phyloP scores from a whole-genome alignment of 2,113 vertebrate genomes.

The Sinocyclocheilus maitianheensis region DNA sequence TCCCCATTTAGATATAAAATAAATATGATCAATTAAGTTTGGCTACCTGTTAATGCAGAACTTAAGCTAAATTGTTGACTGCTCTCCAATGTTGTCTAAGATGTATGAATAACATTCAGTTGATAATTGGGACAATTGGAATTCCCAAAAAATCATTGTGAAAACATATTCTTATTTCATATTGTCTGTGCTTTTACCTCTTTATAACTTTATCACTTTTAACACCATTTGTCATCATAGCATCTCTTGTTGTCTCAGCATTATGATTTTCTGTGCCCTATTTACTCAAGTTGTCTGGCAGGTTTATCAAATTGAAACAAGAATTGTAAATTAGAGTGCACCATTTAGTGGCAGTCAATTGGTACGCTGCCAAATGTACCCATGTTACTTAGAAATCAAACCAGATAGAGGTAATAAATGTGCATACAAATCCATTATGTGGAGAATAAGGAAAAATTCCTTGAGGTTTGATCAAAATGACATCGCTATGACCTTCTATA shows the following conservation, averaged over 20 bases:
- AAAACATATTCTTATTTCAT: background rate
- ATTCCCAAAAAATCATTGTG: background rate
- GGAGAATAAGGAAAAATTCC: background rate
- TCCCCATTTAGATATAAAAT: no score
- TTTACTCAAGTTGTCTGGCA: background rate
- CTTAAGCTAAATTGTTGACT: background rate
- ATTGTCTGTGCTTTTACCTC: background rate
- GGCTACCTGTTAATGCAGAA: background rate
- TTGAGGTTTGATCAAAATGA: background rate
- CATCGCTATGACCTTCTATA: background rate
- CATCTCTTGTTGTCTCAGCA: no score
- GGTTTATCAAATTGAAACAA: background rate
- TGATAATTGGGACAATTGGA: background rate
- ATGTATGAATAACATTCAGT: background rate
- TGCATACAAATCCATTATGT: background rate
- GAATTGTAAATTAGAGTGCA: background rate
- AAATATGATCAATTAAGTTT: background rate
- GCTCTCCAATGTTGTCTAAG: background rate
- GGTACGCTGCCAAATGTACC: background rate
- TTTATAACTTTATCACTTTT: no score
- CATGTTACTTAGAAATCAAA: background rate
- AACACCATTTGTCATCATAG: background rate
- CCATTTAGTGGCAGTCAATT: background rate
- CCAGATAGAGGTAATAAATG: background rate
- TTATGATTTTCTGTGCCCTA: background rate